phyloP scores from a whole-genome alignment of 2,113 vertebrate species.

The Dicaeum eximium region DNA sequence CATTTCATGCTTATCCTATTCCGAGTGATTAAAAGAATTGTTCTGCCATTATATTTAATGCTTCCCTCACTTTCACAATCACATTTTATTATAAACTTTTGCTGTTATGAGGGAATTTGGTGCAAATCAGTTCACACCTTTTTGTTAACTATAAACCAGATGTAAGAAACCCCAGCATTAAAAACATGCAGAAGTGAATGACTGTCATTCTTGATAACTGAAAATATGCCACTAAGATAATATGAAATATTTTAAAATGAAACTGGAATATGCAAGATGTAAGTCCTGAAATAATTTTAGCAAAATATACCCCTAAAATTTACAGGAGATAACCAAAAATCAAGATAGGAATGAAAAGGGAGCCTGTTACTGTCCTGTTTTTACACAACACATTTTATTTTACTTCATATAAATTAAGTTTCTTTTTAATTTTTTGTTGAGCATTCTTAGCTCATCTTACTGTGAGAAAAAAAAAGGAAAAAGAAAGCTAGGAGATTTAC shows the following conservation, averaged over 20 bases:
- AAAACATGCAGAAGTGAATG: not conserved
- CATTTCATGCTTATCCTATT: conserved; percentile 43
- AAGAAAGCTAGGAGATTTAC: not conserved
- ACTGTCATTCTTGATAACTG: not conserved
- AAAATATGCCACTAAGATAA: not conserved
- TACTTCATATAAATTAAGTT: not conserved
- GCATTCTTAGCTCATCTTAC: not conserved
- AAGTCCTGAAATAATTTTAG: not conserved
- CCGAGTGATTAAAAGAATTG: conserved; percentile 10
- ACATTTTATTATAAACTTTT: conserved; percentile 5
- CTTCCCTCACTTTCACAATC: not conserved
- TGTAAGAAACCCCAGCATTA: not conserved
- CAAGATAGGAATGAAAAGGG: not conserved
- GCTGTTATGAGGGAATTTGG: not conserved
- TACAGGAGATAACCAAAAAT: not conserved
- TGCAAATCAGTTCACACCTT: conserved; percentile 15
- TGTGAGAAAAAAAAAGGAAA: not conserved
- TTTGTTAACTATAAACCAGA: not conserved
- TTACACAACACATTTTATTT: not conserved
- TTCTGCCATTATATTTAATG: conserved; percentile 24
- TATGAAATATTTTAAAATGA: not conserved
- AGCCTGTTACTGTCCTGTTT: not conserved
- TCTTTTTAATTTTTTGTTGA: not conserved
- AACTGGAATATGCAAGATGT: not conserved
- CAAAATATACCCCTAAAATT: not conserved